These are phyloP conservation scores for Paradoxurus hermaphroditus DNA, from an alignment of 2,113 vertebrate species.

Conservation along the genomic window DNA sequence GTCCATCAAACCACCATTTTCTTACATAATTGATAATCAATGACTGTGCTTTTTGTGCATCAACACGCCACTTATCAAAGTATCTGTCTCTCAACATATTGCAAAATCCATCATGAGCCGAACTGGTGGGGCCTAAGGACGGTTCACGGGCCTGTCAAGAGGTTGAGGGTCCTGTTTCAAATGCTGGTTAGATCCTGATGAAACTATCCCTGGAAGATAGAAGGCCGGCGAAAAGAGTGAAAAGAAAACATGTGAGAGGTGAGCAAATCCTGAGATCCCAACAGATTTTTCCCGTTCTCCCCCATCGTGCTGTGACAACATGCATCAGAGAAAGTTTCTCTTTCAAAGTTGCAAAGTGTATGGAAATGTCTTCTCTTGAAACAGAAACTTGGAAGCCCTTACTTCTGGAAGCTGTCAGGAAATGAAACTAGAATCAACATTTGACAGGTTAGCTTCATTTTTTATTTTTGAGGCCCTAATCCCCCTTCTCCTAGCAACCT, in stretches of 20 bases:
- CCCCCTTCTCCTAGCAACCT: background rate
- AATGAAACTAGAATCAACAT: conserved; percentile 28
- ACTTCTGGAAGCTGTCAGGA: conserved; percentile 26
- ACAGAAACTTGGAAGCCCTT: conserved; percentile 27
- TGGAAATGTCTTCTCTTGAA: conserved; percentile 36
- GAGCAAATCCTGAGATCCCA: background rate
- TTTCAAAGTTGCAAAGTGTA: conserved; percentile 49
- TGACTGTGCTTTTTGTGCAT: background rate
- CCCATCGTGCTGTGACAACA: background rate
- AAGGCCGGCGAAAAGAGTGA: background rate
- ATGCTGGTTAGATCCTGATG: background rate
- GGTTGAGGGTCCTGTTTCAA: background rate
- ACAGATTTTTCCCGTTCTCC: conserved; percentile 27
- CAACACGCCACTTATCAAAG: background rate
- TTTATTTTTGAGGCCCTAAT: background rate
- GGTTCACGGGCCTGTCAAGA: background rate
- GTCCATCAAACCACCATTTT: background rate
- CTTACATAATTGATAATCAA: background rate
- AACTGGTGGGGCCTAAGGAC: background rate
- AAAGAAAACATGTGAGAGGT: background rate
- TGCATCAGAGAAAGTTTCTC: conserved; percentile 2
- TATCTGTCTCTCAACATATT: background rate
- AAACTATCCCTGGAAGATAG: background rate
- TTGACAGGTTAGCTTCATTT: conserved; percentile 17
- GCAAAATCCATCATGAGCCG: background rate